Evolutionary conservation across 2,888 invertebrate genomes (phyloP).

Genomic region (Ligdia adustata): DNA sequence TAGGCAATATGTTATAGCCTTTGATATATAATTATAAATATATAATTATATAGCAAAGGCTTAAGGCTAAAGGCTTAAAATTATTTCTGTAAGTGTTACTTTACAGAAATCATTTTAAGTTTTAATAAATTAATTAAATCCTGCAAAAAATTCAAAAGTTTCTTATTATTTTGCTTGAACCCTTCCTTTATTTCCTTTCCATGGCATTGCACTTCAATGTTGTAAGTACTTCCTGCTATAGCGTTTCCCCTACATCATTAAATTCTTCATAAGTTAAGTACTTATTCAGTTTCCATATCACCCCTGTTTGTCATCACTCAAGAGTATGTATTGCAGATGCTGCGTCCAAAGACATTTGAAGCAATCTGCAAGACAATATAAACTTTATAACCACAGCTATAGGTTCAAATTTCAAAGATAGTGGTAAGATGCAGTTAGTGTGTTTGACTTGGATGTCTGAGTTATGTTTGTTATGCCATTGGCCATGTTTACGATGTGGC

Average conservation of each 20-base stretch:
- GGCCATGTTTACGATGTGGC: slow-evolving; percentile 34
- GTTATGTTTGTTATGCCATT: slow-evolving; percentile 37
- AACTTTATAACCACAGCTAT: background rate
- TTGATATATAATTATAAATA: too few relatives aligned
- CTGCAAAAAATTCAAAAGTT: too few relatives aligned
- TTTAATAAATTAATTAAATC: too few relatives aligned
- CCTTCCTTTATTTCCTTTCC: background rate
- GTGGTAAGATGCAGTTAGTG: slow-evolving; percentile 22
- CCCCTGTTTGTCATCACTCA: slow-evolving; percentile 27
- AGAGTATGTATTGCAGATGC: slow-evolving; percentile 29
- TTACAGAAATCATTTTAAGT: too few relatives aligned
- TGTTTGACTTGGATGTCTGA: slow-evolving; percentile 36
- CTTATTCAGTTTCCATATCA: slow-evolving; percentile 23
- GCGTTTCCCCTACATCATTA: slow-evolving; percentile 16
- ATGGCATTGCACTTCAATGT: background rate
- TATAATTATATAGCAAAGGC: too few relatives aligned
- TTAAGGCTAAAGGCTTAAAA: too few relatives aligned
- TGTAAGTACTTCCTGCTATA: slow-evolving; percentile 1
- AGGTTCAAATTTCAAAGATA: slow-evolving; percentile 1
- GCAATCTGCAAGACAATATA: background rate
- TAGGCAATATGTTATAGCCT: too few relatives aligned
- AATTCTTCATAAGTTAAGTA: slow-evolving; percentile 16
- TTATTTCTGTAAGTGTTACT: too few relatives aligned
- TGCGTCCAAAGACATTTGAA: slow-evolving; percentile 26
- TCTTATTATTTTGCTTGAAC: too few relatives aligned